Evolutionary conservation across 1,140 invertebrate genomes (phyloP).

Genomic region (Geopemphigus sp.): DNA sequence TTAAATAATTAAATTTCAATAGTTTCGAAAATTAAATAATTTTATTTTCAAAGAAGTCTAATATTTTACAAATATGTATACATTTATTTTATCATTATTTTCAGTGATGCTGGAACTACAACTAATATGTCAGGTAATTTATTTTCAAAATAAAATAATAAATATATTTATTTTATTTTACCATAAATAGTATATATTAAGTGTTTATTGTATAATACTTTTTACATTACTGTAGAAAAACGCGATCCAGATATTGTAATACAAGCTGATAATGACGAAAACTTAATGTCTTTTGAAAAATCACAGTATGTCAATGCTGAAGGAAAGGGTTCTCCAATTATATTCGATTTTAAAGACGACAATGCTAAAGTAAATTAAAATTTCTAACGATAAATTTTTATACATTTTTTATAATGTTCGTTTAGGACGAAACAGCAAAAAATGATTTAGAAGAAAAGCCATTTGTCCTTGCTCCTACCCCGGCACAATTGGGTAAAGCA

Average conservation of each 20-base stretch:
- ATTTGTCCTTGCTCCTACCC: constrained; percentile 87
- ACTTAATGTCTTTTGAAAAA: constrained; percentile 38
- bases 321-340: constrained; percentile 30
- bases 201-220: not conserved
- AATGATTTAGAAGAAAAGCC: constrained; percentile 58
- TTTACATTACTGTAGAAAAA: constrained; percentile 16
- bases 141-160: not conserved
- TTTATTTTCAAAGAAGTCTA: not conserved
- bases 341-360: constrained; percentile 46
- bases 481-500: constrained; percentile 84
- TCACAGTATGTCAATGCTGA: constrained; percentile 4
- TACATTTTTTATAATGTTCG: not conserved
- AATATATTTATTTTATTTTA: no score
- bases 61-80: not conserved
- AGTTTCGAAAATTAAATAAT: not conserved
- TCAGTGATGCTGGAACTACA: constrained; percentile 14
- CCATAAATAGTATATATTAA: not conserved
- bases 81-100: not conserved
- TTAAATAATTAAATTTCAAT: not conserved
- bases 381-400: not conserved
- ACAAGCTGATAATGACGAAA: constrained; percentile 44
- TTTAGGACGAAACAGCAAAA: constrained; percentile 31
- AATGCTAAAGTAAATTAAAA: constrained; percentile 20
- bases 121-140: constrained; percentile 14
- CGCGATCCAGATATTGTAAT: constrained; percentile 45